A percentile compares a stretch with the other conserved stretches of the same genome.
Evolutionary conservation across 2,113 vertebrate genomes (phyloP).

Genomic region (Plestiodon gilberti): DNA sequence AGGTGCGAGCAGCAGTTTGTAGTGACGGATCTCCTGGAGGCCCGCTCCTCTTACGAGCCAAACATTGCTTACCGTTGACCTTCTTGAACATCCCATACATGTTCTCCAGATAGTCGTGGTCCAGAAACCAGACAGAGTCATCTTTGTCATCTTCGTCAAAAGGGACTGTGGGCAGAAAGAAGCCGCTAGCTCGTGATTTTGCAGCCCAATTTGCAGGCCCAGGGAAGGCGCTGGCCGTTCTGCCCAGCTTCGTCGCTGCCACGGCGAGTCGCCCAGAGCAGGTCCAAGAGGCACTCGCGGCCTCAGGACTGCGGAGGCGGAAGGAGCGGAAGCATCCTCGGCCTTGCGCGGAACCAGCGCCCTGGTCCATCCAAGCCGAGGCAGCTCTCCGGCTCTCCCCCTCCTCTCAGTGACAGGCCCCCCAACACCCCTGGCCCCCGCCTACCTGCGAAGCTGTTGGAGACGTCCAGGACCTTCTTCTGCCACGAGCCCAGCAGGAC

Average conservation of each 20-base stretch:
- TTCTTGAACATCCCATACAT: conserved; percentile 99
- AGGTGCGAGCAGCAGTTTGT: not conserved
- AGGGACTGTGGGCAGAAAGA: conserved; percentile 81
- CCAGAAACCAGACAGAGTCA: conserved; percentile 97
- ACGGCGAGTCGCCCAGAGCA: not conserved
- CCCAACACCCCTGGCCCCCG: rapidly evolving
- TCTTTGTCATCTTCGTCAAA: conserved; percentile 99
- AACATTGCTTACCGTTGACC: conserved; percentile 88
- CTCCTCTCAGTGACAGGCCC: too few relatives aligned
- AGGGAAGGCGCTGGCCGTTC: not conserved
- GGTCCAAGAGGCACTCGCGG: not conserved
- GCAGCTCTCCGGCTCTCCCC: rapidly evolving
- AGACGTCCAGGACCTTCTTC: conserved; percentile 96
- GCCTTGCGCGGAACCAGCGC: not conserved
- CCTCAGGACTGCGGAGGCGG: not conserved
- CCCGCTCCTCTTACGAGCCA: too few relatives aligned
- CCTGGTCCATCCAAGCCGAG: not conserved
- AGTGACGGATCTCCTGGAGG: not conserved
- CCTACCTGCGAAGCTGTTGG: conserved; percentile 98
- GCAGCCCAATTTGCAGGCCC: not conserved
- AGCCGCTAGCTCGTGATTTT: not conserved
- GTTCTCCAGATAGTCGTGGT: conserved; percentile 99
- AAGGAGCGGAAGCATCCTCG: not conserved
- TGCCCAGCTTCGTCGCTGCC: not conserved
- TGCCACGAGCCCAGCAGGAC: conserved; percentile 97